Evolutionary conservation across 2,888 invertebrate genomes (phyloP).

Genomic region (Nebria salina): DNA sequence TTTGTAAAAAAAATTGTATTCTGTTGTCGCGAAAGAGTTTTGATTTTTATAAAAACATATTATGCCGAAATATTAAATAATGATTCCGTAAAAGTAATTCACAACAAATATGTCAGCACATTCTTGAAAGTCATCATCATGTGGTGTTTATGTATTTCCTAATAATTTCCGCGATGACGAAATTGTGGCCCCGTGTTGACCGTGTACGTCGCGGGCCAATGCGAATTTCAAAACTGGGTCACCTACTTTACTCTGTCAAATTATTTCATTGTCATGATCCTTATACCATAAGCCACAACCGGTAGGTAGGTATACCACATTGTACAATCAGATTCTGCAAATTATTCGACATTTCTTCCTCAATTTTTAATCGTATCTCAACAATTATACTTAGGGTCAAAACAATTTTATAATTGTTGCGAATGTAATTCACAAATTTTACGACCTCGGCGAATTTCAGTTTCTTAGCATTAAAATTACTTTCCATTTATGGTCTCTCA

Average conservation of each 20-base stretch:
- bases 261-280: constrained; percentile 41
- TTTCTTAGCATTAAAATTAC: too few relatives aligned
- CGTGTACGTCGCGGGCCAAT: constrained; percentile 38
- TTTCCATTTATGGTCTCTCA: too few relatives aligned
- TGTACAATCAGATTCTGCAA: not conserved
- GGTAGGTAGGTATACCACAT: not conserved
- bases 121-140: not conserved
- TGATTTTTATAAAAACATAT: not conserved
- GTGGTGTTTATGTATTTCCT: not conserved
- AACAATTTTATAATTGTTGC: too few relatives aligned
- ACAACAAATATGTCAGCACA: not conserved
- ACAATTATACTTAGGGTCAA: too few relatives aligned
- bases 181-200: constrained; percentile 23
- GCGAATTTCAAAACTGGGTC: constrained; percentile 44
- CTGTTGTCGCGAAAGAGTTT: not conserved
- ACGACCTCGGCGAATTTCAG: too few relatives aligned
- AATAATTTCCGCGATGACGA: constrained; percentile 20
- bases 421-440: too few relatives aligned
- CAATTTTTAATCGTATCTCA: too few relatives aligned
- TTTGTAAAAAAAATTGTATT: not conserved
- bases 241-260: constrained; percentile 40
- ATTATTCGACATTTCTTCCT: too few relatives aligned
- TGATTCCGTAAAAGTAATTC: not conserved
- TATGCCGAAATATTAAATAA: not conserved
- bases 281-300: not conserved